Evolutionary conservation across 1,140 invertebrate genomes (phyloP).

Genomic region (Sinonovacula constricta): DNA sequence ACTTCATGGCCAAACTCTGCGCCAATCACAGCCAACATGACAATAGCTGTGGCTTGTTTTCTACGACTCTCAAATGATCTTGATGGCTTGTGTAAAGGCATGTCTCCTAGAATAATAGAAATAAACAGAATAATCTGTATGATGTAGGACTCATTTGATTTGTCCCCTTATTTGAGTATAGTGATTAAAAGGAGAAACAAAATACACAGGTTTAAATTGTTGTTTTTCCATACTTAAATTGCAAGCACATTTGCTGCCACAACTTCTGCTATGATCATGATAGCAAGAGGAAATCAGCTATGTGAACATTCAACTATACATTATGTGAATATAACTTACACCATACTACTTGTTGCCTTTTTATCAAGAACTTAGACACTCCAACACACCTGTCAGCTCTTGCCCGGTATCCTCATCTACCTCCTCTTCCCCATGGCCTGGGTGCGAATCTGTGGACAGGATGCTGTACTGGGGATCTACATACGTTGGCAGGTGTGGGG

Average conservation of each 20-base stretch:
- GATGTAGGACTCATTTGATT: too few species aligned
- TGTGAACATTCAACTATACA: too few species aligned
- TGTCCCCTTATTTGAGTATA: too few species aligned
- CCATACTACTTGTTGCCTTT: too few species aligned
- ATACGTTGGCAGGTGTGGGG: constrained; percentile 94
- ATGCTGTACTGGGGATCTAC: constrained; percentile 83
- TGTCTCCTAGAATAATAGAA: constrained; percentile 63
- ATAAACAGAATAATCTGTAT: not conserved
- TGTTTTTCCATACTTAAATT: too few species aligned
- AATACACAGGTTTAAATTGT: too few species aligned
- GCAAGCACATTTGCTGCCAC: too few species aligned
- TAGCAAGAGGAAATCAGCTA: too few species aligned
- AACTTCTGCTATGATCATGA: too few species aligned
- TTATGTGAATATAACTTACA: too few species aligned
- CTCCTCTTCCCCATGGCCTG: constrained; percentile 79
- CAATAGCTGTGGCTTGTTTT: constrained; percentile 98
- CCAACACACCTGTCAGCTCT: constrained; percentile 64
- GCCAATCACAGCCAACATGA: constrained; percentile 97
- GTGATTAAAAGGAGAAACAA: too few species aligned
- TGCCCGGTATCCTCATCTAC: constrained; percentile 85
- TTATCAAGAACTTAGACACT: not conserved
- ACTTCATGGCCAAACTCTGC: constrained; percentile 96
- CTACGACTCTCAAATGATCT: constrained; percentile 86
- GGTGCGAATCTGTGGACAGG: constrained; percentile 64
- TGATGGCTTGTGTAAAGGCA: constrained; percentile 67